phyloP scores from a whole-genome alignment of 2,888 invertebrate species.

The Yponomeuta evonymella region DNA sequence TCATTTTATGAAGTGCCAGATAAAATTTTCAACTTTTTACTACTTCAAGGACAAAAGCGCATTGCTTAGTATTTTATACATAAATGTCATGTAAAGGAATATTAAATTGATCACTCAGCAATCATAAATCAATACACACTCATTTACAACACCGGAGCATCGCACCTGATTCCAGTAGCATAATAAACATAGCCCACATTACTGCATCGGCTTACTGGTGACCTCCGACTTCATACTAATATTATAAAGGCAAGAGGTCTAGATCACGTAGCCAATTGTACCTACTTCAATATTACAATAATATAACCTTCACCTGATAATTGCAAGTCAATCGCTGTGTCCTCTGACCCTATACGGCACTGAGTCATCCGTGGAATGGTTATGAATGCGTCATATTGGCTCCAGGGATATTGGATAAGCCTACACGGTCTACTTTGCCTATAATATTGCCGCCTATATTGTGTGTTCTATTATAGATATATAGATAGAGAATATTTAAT shows the following conservation, averaged over 20 bases:
- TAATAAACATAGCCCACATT: background rate
- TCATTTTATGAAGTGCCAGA: no score
- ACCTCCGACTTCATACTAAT: background rate
- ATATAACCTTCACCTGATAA: slow-evolving; percentile 3
- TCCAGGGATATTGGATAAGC: no score
- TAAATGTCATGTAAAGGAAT: no score
- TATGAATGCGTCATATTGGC: slow-evolving; percentile 17
- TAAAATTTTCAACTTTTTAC: no score
- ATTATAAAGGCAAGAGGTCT: background rate
- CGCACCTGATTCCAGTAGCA: background rate
- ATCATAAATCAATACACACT: background rate
- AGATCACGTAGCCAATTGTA: no score
- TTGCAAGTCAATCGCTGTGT: background rate
- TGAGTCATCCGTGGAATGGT: slow-evolving; percentile 17
- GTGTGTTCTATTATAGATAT: no score
- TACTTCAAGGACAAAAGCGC: no score
- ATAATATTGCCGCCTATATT: no score
- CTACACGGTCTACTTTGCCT: no score
- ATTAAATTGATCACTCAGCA: no score
- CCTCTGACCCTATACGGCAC: slow-evolving; percentile 6
- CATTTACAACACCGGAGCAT: background rate
- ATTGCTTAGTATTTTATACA: no score
- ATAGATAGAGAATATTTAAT: no score
- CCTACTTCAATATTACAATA: background rate
- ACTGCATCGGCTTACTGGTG: background rate